phyloP scores from a whole-genome alignment of 2,113 vertebrate species.

The Tetrax tetrax region DNA sequence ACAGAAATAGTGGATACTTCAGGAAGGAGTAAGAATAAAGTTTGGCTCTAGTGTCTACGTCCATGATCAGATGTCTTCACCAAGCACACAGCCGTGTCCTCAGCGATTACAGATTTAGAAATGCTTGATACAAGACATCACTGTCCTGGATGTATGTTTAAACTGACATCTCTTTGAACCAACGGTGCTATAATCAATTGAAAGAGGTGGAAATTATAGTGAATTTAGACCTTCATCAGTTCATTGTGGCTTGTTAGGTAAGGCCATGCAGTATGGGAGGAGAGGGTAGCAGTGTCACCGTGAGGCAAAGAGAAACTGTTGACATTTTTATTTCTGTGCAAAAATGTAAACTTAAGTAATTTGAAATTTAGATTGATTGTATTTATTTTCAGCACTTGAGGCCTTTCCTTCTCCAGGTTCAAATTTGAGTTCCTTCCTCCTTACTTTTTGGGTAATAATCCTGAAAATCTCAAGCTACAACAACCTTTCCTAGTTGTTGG shows the following conservation, averaged over 20 bases:
- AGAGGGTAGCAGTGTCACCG: not conserved
- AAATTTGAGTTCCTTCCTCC: not conserved
- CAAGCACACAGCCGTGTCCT: not conserved
- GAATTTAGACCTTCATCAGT: not conserved
- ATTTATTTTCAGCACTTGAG: not conserved
- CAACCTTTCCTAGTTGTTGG: not conserved
- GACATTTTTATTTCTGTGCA: not conserved
- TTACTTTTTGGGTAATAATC: not conserved
- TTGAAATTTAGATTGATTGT: not conserved
- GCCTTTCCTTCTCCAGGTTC: not conserved
- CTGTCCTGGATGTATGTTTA: not conserved
- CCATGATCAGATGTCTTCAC: not conserved
- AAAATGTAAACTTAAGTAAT: not conserved
- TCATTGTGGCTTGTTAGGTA: not conserved
- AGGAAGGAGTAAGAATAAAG: not conserved
- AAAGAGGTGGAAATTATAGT: not conserved
- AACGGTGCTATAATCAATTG: not conserved
- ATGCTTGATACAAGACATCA: not conserved
- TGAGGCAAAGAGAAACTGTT: not conserved
- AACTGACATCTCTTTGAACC: not conserved
- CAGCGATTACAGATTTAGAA: not conserved
- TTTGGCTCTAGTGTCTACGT: not conserved
- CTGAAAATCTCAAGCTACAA: not conserved
- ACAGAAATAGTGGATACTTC: not conserved
- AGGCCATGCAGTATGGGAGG: not conserved